Base-by-base conservation (phyloP, 2,113 vertebrate species). In the Equus quagga region DNA sequence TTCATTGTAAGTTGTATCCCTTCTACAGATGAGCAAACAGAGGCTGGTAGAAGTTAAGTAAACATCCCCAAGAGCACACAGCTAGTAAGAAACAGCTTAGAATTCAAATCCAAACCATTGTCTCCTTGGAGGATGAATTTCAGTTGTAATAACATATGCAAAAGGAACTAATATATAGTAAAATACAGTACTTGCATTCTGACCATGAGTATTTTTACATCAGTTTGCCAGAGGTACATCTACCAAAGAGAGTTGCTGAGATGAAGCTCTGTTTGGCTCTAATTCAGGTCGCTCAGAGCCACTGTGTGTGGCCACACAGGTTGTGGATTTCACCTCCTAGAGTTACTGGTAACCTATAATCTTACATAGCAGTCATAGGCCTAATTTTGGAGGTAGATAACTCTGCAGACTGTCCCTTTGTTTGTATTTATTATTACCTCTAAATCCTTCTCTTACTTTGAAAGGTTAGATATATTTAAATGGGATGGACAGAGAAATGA, bases 391-490 rank as follows among this genome's bases (percentile, higher is more conserved):
- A 89, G 28, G 54, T 31, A 11, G 1, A 36, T 14, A 36, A 69
- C 36, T 92, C 58, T 82, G 11, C 13, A 89, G 73, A 92, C 26
- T 46, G 8, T 75, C 15, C n/a, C 5, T 73, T 44, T 76, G n/a
- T 18, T 91, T 8, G 12, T 73, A 17, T 54, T 81, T 76, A 51
- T 76, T 93, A 72, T 76, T 67, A 36, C 3, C 41, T 64, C 6
- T 93, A 73, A 56, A 13, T 44, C 0, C 65, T 94, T 97, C 21
- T 93, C 58, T 97, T 8, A 58, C 49, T 73, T 94, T 92, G 80
- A 88, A 96, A 97, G 2, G 1, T 96, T 97, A 96, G 24, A 94
- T 87, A 36, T 31, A 72, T 85, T 90, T 96, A 31, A 98, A 97
- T 18, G 44, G 41, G 5, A 46, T 92, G 7, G 60, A 1, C 46